Evolutionary conservation across 2,113 vertebrate genomes (phyloP).

Genomic region (Pedionomus torquatus): DNA sequence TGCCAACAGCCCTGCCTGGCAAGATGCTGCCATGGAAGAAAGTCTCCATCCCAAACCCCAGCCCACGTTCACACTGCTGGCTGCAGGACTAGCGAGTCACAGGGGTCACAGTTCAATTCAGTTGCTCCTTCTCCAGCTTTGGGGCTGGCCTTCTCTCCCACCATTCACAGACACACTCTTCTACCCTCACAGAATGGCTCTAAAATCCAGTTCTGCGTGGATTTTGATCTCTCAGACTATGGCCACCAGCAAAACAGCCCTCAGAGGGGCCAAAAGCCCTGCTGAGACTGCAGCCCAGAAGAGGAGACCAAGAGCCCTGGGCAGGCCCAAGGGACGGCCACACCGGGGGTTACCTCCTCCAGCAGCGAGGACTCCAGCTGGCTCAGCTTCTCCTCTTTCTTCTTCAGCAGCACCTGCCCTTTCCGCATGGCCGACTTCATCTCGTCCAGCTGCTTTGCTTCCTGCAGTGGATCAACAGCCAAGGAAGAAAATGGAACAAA

Average conservation of each 20-base stretch:
- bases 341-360: conserved; percentile 78
- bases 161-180: no score
- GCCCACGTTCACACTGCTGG: background rate
- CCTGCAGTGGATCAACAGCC: conserved; percentile 66
- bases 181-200: fast-evolving
- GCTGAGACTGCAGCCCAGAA: background rate
- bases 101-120: fast-evolving
- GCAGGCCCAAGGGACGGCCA: background rate
- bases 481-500: background rate
- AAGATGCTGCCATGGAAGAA: background rate
- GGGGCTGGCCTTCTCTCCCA: background rate
- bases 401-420: conserved; percentile 79
- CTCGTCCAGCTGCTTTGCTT: conserved; percentile 79
- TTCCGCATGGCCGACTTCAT: conserved; percentile 79
- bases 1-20: background rate
- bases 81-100: background rate
- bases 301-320: background rate
- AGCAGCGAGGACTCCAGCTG: conserved; percentile 84
- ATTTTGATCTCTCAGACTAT: no score
- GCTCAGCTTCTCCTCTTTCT: conserved; percentile 85
- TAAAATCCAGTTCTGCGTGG: background rate
- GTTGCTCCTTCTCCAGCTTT: background rate
- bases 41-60: background rate
- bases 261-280: background rate
- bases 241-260: background rate